Percentiles rank a stretch among this genome's conserved stretches.
These are phyloP conservation scores for Temnothorax rugatulus DNA, from an alignment of 2,888 invertebrate species.

Conservation along the genomic window DNA sequence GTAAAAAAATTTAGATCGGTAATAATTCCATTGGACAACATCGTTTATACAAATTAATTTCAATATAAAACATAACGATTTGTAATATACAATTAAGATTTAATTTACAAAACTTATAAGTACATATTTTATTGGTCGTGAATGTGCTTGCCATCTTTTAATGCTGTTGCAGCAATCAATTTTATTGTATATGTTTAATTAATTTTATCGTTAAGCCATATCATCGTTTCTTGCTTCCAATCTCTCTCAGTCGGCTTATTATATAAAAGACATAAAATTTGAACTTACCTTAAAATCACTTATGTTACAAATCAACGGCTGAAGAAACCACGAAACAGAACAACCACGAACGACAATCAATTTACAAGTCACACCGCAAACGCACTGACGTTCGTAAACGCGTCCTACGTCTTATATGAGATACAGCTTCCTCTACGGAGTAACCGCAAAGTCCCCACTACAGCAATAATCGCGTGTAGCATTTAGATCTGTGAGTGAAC, in stretches of 20 bases:
- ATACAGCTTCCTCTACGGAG: conserved; percentile 71
- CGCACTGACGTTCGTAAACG: conserved; percentile 64
- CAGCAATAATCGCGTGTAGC: conserved; percentile 44
- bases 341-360: conserved; percentile 11
- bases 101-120: neutral
- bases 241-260: neutral
- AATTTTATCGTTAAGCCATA: neutral
- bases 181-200: neutral
- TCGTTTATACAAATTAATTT: neutral
- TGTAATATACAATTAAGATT: neutral
- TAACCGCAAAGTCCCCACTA: conserved; percentile 74
- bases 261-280: neutral
- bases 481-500: conserved; percentile 22
- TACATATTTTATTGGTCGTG: neutral
- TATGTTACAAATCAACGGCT: neutral
- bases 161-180: neutral
- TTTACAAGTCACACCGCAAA: conserved; percentile 54
- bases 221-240: neutral
- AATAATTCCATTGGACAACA: neutral
- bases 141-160: neutral
- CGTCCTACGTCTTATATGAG: conserved; percentile 74
- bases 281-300: conserved; percentile 20
- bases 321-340: neutral
- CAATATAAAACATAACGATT: neutral
- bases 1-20: neutral